A percentile compares a stretch with the other conserved stretches of the same genome.
Evolutionary conservation across 1,140 invertebrate genomes (phyloP).

Genomic region (Tenebrio molitor): DNA sequence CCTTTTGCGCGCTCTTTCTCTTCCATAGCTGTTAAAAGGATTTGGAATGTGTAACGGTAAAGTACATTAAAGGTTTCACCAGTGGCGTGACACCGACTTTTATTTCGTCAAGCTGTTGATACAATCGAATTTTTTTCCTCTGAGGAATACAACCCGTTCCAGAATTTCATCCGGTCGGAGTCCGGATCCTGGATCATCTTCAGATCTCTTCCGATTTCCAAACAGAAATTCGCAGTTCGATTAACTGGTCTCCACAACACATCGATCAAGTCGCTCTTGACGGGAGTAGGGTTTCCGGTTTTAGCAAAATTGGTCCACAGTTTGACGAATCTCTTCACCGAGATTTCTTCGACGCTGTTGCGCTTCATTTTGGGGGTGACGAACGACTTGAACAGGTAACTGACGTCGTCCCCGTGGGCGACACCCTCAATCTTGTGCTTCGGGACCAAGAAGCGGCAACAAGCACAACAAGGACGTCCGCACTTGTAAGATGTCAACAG

Average conservation of each 20-base stretch:
- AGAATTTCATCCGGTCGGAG: no score
- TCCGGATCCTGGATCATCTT: no score
- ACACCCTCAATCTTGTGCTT: no score
- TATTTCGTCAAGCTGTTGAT: no score
- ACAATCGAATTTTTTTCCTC: no score
- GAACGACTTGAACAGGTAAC: slow-evolving; percentile 68
- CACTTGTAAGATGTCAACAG: no score
- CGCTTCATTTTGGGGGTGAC: slow-evolving; percentile 61
- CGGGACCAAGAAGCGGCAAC: no score
- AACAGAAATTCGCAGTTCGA: no score
- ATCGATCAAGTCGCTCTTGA: slow-evolving; percentile 46
- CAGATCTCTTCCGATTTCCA: no score
- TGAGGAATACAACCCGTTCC: no score
- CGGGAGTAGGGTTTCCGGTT: slow-evolving; percentile 65
- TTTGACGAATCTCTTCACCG: slow-evolving; percentile 63
- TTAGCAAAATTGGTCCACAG: slow-evolving; percentile 70
- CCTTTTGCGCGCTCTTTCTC: slow-evolving; percentile 13
- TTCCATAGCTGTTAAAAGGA: slow-evolving; percentile 1
- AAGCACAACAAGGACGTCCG: no score
- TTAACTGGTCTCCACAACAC: slow-evolving; percentile 53
- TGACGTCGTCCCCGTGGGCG: slow-evolving; percentile 73
- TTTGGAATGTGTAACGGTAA: slow-evolving; percentile 22
- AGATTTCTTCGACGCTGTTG: slow-evolving; percentile 39
- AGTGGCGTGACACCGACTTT: slow-evolving; percentile 6
- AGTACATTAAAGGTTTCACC: slow-evolving; percentile 16